Evolutionary conservation across 2,113 vertebrate species (phyloP), one percentile per base, ranked within the genome.

Genomic region (Acrocephalus kingi): DNA sequence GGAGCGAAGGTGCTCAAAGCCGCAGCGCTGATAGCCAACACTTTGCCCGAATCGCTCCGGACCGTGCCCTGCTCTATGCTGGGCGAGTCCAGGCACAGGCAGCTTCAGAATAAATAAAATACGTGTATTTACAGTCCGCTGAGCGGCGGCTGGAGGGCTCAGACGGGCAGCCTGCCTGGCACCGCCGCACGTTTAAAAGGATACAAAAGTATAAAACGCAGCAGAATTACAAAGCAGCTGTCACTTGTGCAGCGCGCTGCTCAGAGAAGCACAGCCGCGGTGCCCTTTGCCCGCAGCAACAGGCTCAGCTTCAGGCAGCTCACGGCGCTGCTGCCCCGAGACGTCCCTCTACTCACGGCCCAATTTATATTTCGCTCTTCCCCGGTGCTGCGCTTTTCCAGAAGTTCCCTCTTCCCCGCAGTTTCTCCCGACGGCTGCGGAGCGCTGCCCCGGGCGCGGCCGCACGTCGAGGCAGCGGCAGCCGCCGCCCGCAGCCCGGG

Each of bases 1-100:
- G 9, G 35, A 45, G 55, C 73, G 23, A 54, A 91, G 73, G 73
- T 7, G 78, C 54, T 14, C 37, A 22, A 13, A 76, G 49, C 18
- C 14, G 0, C 23, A 12, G 71, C 0, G 9, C 55, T 15, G 12
- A 22, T 3, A 13, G 18, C 6, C 13, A 41, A 39, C 27, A 7
- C 61, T 33, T 20, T 1, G 31, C n/a, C 59, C 11, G 2, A 35
- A 21, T 7, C 5, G 5, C 61, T 63, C 24, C 2, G 55, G 62
- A 12, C 64, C 56, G 1, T 2, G 21, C 43, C 14, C n/a, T 43
- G 49, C 46, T 23, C 41, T 46, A 4, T 0, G 13, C 52, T 13
- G 12, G 30, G 24, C 2, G 6, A 25, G 63, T 24, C 51, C 64
- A 12, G 33, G 27, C 9, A 63, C 39, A 59, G 0, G 4, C 1